Evolutionary conservation across 92 coral and sea anemone genomes (phyloP), one percentile per base, ranked within the genome.

Genomic region (Zoanthus sansibaricus): DNA sequence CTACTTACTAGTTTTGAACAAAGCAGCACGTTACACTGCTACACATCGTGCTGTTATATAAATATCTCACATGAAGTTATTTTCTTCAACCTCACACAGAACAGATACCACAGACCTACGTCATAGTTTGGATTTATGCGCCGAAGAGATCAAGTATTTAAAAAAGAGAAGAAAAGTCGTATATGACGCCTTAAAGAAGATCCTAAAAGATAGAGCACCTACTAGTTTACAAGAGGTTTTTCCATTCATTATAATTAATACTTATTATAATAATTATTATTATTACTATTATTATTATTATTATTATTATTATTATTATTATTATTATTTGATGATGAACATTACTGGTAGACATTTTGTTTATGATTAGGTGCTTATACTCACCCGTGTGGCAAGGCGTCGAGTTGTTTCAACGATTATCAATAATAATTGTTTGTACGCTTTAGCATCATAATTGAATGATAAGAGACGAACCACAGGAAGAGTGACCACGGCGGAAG

Each of bases 201-300:
- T 91, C 75, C 89, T 94, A 5, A 92, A 89, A 13, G 93, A 91
- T 45, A 77, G 88, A 37, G 95, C 86, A 64, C 98, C 98, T 13
- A 74, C 79, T 25, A 73, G 72, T 25, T 21, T 91, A 6, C 78
- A 94, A n/a, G 97, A 95, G 94, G 98, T 93, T 44, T 59, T 16
- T 58, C 9, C n/a, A 17, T 62, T 62, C 32, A 17, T 17, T 58
- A 14, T 58, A 13, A 9, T 18, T 58, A 13, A 14, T 1, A 14
- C 14, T 37, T 37, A 58, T 18, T 58, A 5, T 14, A 13, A 58
- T 14, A 11, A 58, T 18, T 13, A 58, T 37, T 37, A 37, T 37
- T 37, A 11, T 49, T 7, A 7, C 1, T 11, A 49, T 49, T 49
- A 11, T 49, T 49, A 49, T 12, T 18, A 3, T 2, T 37, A 37